These are phyloP conservation scores for Acronicta leporina DNA, from an alignment of 2,888 invertebrate species.

Conservation along the genomic window DNA sequence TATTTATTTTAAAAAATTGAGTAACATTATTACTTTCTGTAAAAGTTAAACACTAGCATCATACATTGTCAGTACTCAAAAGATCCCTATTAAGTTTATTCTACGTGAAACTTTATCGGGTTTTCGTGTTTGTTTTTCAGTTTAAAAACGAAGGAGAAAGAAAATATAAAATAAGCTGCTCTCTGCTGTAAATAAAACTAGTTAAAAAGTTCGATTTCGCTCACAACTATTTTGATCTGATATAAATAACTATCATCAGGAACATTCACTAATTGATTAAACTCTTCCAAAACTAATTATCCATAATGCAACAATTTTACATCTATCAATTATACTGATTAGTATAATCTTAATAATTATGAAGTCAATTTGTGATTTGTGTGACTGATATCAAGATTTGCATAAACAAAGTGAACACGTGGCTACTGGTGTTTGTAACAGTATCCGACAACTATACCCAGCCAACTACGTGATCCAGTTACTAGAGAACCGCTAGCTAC, in stretches of 20 bases:
- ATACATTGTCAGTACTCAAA: constrained; percentile 9
- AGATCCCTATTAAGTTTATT: constrained; percentile 13
- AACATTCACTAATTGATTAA: constrained; percentile 74
- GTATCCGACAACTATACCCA: constrained; percentile 35
- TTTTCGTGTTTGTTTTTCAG: constrained; percentile 26
- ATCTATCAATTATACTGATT: constrained; percentile 58
- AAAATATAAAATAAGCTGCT: constrained; percentile 57
- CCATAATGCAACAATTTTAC: constrained; percentile 65
- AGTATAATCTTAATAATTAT: constrained; percentile 28
- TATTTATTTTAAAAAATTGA: too few relatives aligned
- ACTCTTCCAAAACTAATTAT: constrained; percentile 65
- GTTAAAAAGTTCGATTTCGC: constrained; percentile 56
- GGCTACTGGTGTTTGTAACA: constrained; percentile 24
- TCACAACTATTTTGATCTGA: constrained; percentile 74
- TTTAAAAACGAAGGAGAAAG: constrained; percentile 30
- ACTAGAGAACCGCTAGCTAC: constrained; percentile 28
- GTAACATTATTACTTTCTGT: constrained; percentile 24
- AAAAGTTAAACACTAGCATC: constrained; percentile 17
- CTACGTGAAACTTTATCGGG: background rate
- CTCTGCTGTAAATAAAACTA: constrained; percentile 54
- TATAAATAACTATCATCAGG: constrained; percentile 75
- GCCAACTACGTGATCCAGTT: constrained; percentile 33
- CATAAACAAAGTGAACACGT: constrained; percentile 32
- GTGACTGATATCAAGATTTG: constrained; percentile 30
- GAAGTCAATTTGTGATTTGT: constrained; percentile 23